Evolutionary conservation across 2,888 invertebrate genomes (phyloP), one percentile per base, ranked within the genome.

Genomic region (Lysandra coridon): DNA sequence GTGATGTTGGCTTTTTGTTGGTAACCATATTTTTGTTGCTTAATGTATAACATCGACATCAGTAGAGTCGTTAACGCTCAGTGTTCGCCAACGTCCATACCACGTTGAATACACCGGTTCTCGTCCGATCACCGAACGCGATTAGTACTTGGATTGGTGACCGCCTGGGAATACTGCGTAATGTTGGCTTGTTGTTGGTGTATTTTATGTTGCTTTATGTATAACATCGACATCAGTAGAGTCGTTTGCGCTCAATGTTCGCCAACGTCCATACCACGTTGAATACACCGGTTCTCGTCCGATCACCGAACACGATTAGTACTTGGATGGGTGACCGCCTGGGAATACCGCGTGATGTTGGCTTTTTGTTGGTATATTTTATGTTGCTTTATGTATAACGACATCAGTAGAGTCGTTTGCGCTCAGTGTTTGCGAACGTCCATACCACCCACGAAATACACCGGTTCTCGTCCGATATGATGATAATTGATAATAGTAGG

Each of bases 121-220:
- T 83, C 84, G 84, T 85, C 84, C 83, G 83, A 84, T 83, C 84
- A 84, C 83, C 84, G 84, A 83, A 84, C 88, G 88, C 85, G 87
- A 85, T 88, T 86, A 88, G 88, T 89, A 88, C 88, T 88, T 89
- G 88, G 88, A 89, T 90, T 88, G 89, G 89, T 88, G 88, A 89
- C 37, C 60, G 53, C 44, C 40, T 78, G 80, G 75, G 40, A 77
- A 78, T 73, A 80, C 77, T 40, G 14, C 62, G 69, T 69, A 60
- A 69, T 79, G 49, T 79, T 73, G 69, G 53, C 73, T 73, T 80
- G 62, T 78, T 33, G 12, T 33, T 12, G 3, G 12, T 12, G 12
- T 33, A 69, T 30, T 69, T 69, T 69, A 12, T 30, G 4, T 30
- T 30, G 14, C 12, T 64, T 0, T 37, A 37, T 37, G 3, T 37